phyloP scores from a whole-genome alignment of 2,797 vertebrate species.

The Prunella strophiata region DNA sequence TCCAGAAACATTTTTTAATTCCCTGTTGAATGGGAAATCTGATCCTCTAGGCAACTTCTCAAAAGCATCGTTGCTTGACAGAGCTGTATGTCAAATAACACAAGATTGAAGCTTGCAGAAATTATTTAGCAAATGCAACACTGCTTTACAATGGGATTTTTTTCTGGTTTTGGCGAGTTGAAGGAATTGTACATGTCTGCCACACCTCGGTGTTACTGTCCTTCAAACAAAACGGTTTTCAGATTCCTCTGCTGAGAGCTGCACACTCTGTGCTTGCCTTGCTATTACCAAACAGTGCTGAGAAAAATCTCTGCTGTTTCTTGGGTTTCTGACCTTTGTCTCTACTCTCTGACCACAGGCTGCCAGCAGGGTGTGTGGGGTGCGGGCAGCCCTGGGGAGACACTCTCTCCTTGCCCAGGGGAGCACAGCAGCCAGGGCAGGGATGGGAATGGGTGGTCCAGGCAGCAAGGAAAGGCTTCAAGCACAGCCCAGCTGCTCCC shows the following conservation, averaged over 20 bases:
- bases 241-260: not conserved
- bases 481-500: slow-evolving; percentile 20
- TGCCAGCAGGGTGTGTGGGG: not conserved
- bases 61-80: slow-evolving; percentile 15
- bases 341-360: not conserved
- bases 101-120: slow-evolving; percentile 33
- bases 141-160: slow-evolving; percentile 12
- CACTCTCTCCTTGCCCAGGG: not conserved
- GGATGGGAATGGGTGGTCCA: slow-evolving; percentile 46
- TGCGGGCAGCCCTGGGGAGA: not conserved
- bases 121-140: slow-evolving; percentile 25
- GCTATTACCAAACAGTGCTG: not conserved
- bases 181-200: not conserved
- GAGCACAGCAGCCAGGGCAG: not conserved
- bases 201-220: not conserved
- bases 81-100: slow-evolving; percentile 42
- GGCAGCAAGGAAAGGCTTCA: slow-evolving; percentile 13
- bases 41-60: slow-evolving; percentile 61
- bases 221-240: not conserved
- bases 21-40: slow-evolving; percentile 58
- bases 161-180: not conserved
- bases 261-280: not conserved
- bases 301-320: not conserved
- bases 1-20: slow-evolving; percentile 70
- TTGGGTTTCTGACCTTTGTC: not conserved